These are phyloP conservation scores for Furcula furcula DNA, from an alignment of 2,888 invertebrate genomes.

Conservation along the genomic window DNA sequence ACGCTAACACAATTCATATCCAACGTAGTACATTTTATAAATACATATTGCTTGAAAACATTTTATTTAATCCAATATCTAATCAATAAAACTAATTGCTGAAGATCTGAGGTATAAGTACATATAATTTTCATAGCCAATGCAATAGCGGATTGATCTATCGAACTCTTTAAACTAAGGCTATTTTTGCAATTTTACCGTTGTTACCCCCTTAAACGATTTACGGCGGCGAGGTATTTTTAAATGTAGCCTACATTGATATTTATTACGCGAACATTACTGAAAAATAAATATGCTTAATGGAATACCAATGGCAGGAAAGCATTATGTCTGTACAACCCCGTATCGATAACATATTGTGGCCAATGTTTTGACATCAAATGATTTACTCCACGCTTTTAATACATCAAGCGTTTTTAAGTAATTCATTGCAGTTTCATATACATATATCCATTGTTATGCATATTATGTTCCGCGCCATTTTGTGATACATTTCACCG, in stretches of 20 bases:
- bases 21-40: too few species aligned
- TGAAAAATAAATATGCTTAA: slow-evolving; percentile 3
- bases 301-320: background rate
- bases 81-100: too few species aligned
- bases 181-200: too few species aligned
- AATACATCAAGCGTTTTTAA: slow-evolving; percentile 1
- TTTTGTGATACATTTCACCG: background rate
- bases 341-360: background rate
- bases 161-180: too few species aligned
- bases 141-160: too few species aligned
- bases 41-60: too few species aligned
- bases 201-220: background rate
- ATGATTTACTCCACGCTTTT: background rate
- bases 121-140: too few species aligned
- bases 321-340: background rate
- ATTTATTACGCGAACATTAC: slow-evolving; percentile 5
- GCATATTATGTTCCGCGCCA: background rate
- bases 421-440: background rate
- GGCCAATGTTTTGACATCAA: background rate
- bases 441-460: background rate
- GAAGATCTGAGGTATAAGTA: too few species aligned
- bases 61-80: too few species aligned
- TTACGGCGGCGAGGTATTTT: background rate
- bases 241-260: slow-evolving; percentile 6
- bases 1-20: too few species aligned